Percentiles rank a stretch among this genome's conserved stretches.
Conservation (phyloP, 2,113 vertebrate species). For the Gnathonemus echidnorhynchus region DNA sequence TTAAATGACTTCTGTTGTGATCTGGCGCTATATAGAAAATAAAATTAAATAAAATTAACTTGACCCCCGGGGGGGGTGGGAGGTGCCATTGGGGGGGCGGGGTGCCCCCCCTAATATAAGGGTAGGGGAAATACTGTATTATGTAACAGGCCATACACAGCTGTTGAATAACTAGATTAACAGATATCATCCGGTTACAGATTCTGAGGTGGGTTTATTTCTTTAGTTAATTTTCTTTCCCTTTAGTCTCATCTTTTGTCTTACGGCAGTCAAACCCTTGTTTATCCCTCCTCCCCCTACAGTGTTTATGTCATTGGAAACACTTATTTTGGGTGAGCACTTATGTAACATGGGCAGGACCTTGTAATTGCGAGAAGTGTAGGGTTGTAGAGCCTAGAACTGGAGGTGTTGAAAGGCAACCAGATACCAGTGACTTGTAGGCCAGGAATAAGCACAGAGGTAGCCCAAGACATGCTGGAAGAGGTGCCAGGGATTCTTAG, state of each 20-base stretch:
- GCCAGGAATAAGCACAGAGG: conserved; percentile 33
- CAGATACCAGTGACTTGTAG: conserved; percentile 26
- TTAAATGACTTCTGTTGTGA: too few species aligned
- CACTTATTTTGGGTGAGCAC: conserved; percentile 8
- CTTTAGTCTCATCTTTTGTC: neutral
- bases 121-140: too few species aligned
- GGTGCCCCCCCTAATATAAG: too few species aligned
- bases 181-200: neutral
- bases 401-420: conserved; percentile 25
- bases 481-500: conserved; percentile 22
- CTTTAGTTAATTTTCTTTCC: neutral
- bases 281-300: neutral
- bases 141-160: too few species aligned
- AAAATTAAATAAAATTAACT: too few species aligned
- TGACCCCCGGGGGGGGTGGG: too few species aligned
- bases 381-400: conserved; percentile 20
- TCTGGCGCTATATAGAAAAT: too few species aligned
- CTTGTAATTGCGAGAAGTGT: neutral
- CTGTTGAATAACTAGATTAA: neutral
- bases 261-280: neutral
- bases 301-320: conserved; percentile 15
- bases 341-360: conserved; percentile 18
- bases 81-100: too few species aligned
- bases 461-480: conserved; percentile 16
- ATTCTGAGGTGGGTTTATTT: neutral